A percentile compares a stretch with the other conserved stretches of the same genome.
phyloP scores from a whole-genome alignment of 2,888 invertebrate species.

The Hemicrepidius hirtus region DNA sequence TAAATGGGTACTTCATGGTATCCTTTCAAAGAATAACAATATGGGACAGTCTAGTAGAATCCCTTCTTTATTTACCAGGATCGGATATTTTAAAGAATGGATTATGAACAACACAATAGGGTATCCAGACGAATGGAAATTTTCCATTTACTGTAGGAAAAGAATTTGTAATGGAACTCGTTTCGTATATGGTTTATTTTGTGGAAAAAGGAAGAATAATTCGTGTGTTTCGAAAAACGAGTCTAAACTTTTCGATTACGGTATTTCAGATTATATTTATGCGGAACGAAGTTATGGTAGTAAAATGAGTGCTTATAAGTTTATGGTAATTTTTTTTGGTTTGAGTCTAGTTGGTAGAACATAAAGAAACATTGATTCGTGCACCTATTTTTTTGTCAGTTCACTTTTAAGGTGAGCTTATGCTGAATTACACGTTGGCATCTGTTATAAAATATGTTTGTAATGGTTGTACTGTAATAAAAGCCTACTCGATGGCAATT shows the following conservation, averaged over 20 bases:
- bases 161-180: constrained; percentile 15
- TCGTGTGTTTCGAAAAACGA: neutral
- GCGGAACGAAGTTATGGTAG: too few species aligned
- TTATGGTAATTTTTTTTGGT: too few species aligned
- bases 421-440: too few species aligned
- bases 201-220: neutral
- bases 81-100: neutral
- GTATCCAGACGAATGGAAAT: neutral
- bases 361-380: too few species aligned
- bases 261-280: too few species aligned
- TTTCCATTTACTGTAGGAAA: neutral
- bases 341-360: too few species aligned
- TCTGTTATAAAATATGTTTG: too few species aligned
- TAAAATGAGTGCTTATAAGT: too few species aligned
- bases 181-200: constrained; percentile 12
- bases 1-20: neutral
- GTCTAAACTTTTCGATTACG: neutral
- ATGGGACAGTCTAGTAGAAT: neutral
- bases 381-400: too few species aligned
- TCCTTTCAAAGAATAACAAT: constrained; percentile 11
- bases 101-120: neutral
- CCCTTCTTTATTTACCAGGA: constrained; percentile 9
- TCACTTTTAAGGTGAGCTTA: too few species aligned
- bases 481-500: too few species aligned
- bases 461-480: too few species aligned